Conservation (phyloP, 1,140 invertebrate species). For the Panagrolaimus sp. region DNA sequence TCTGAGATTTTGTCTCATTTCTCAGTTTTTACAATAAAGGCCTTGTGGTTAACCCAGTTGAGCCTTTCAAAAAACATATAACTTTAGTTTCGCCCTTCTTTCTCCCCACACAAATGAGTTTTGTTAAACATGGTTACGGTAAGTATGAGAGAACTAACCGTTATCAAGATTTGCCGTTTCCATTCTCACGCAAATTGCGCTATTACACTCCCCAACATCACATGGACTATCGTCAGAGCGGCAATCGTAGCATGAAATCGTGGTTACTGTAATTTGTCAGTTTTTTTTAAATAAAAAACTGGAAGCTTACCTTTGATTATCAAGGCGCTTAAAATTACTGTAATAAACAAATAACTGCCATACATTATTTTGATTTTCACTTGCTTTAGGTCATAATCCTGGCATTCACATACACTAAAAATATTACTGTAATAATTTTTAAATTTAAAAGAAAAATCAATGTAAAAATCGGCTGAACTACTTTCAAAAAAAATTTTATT, state of each 20-base stretch:
- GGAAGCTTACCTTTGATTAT: neutral
- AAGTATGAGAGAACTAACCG: constrained; percentile 42
- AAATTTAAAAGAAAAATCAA: neutral
- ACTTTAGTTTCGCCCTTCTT: neutral
- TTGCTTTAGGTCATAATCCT: neutral
- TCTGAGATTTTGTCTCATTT: neutral
- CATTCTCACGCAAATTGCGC: constrained; percentile 57
- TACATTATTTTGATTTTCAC: neutral
- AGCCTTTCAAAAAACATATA: constrained; percentile 3
- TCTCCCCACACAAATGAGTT: too few species aligned
- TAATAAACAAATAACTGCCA: neutral
- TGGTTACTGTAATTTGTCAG: constrained; percentile 29
- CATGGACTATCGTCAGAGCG: constrained; percentile 55
- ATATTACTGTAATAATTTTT: neutral
- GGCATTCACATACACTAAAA: neutral
- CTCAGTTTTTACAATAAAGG: constrained; percentile 3
- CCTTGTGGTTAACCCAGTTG: neutral
- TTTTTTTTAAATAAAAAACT: neutral
- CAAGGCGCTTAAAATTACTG: neutral
- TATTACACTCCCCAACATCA: constrained; percentile 55
- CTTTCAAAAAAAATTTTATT: neutral
- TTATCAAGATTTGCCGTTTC: constrained; percentile 58
- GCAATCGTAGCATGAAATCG: constrained; percentile 56
- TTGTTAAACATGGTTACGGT: constrained; percentile 12
- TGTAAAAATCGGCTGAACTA: neutral